phyloP scores from a whole-genome alignment of 2,888 invertebrate genomes.

The Epinotia bilunana region DNA sequence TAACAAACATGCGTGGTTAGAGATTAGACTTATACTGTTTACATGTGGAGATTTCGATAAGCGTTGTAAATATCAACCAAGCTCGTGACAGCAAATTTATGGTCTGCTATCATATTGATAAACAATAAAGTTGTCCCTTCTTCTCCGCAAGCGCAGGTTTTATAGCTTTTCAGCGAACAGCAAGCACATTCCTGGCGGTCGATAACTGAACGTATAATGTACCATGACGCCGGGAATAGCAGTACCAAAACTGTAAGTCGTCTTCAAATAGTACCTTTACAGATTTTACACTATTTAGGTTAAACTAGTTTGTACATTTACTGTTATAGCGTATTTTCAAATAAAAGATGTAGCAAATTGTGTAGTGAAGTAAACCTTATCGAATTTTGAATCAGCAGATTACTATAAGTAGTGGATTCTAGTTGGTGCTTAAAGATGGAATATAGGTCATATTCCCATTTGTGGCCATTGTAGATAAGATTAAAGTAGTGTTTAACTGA shows the following conservation, averaged over 20 bases:
- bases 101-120: conserved; percentile 7
- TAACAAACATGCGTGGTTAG: background rate
- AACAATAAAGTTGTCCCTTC: conserved; percentile 8
- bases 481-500: too few relatives aligned
- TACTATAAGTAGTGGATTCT: background rate
- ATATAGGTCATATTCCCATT: background rate
- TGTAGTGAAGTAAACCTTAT: background rate
- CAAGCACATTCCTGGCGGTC: background rate
- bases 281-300: background rate
- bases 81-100: background rate
- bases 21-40: background rate
- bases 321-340: background rate
- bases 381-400: background rate
- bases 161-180: background rate
- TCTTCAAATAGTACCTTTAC: background rate
- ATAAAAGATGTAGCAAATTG: background rate
- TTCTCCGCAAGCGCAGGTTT: background rate
- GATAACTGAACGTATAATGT: conserved; percentile 5
- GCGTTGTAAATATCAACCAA: background rate
- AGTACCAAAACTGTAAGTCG: background rate
- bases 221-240: background rate
- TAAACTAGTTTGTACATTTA: background rate
- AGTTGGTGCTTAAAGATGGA: background rate
- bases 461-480: background rate
- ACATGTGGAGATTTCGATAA: background rate